Conservation (phyloP, 2,797 vertebrate genomes). For the Silurus aristotelis region DNA sequence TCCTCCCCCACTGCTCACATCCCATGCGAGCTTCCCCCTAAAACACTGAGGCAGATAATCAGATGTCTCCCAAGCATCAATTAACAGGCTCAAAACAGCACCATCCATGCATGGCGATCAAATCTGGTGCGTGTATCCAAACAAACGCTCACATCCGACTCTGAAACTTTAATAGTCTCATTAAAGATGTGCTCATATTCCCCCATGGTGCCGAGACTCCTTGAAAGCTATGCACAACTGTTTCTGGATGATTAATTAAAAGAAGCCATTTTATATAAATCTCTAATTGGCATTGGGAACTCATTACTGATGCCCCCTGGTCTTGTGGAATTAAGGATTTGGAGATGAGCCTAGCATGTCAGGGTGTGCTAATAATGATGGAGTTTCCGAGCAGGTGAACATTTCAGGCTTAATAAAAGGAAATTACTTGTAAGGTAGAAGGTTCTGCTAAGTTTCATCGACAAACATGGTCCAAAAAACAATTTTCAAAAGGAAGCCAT, state of each 20-base stretch:
- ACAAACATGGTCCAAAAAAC: neutral
- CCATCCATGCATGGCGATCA: conserved; percentile 38
- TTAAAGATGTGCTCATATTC: conserved; percentile 44
- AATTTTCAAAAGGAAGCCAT: neutral
- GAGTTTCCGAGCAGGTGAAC: conserved; percentile 38
- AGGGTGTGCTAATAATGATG: neutral
- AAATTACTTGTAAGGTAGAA: conserved; percentile 31
- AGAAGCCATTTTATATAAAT: conserved; percentile 30
- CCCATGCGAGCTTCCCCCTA: conserved; percentile 41
- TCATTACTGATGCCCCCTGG: conserved; percentile 29
- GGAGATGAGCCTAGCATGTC: conserved; percentile 14
- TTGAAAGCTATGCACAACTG: conserved; percentile 1
- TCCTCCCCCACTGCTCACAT: conserved; percentile 36
- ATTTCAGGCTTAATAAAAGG: conserved; percentile 16
- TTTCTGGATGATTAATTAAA: conserved; percentile 47
- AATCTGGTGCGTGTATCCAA: conserved; percentile 49
- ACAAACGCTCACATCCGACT: conserved; percentile 44
- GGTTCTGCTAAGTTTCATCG: neutral
- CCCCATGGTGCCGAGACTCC: conserved; percentile 2
- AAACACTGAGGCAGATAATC: conserved; percentile 49
- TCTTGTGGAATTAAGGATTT: neutral
- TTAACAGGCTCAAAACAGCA: conserved; percentile 50
- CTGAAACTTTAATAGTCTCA: conserved; percentile 47
- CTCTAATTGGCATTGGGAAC: conserved; percentile 37
- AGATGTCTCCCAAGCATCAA: conserved; percentile 53